Base-by-base conservation (phyloP, 2,113 vertebrate genomes). In the Pristiophorus japonicus region DNA sequence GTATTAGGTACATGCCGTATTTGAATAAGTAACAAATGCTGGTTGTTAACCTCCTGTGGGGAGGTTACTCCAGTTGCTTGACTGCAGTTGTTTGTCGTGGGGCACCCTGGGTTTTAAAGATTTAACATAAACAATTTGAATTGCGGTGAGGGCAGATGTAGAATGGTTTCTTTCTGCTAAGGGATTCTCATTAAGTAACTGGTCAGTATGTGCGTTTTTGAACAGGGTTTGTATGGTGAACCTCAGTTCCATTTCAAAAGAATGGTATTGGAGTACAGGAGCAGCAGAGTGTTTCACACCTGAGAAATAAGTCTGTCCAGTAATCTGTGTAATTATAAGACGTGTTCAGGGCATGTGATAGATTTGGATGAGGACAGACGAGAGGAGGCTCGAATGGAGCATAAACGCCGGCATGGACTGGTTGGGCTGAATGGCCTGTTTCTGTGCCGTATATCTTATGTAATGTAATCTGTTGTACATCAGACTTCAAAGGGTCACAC, bases 41-140 rank as follows among this genome's bases (percentile, higher is more conserved):
- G 65, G 45, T 94, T 94, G 51, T 70, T 94, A 94, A 94, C 87
- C 87, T 90, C 47, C 12, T 81, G 51, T 90, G 87, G 51, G 47
- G 51, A 90, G 87, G 51, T 62, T 34, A 59, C 51, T 16, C 27
- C 87, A 90, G 30, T 59, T 90, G 30, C 3, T 90, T 55, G 51
- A n/a, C 10, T 59, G 51, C 51, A 88, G 47, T 88, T 55, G 85
- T 55, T 55, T 22, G 14, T 90, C 30, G 3, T 90, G 87, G 27
- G 51, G 8, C 47, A 14, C 85, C 85, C 85, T 55, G 85, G 30
- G 51, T 62, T 90, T 75, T 75, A 75, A 34, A 75, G 59, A 59
- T 59, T 59, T 20, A 81, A 38, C 4, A n/a, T 45, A 27, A 90
- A 30, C 30, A 75, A 90, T 55, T 90, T 55, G 87, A 90, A 90